phyloP scores from a whole-genome alignment of 2,888 invertebrate genomes.

The Drosophila trichaetosa region DNA sequence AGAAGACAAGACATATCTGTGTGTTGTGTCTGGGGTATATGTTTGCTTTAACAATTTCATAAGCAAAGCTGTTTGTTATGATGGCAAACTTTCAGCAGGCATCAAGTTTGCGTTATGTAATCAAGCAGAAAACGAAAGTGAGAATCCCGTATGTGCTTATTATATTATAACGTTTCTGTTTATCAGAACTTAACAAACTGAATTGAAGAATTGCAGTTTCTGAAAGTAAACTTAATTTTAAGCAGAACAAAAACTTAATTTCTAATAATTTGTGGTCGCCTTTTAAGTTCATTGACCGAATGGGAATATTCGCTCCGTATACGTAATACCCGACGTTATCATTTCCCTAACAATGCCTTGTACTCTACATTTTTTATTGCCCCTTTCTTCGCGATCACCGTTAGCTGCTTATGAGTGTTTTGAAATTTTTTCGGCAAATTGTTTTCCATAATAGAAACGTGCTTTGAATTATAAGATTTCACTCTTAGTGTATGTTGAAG shows the following conservation, averaged over 20 bases:
- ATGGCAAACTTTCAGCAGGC: neutral
- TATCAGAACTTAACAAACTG: conserved; percentile 1
- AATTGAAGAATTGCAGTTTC: conserved; percentile 11
- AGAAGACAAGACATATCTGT: conserved; percentile 6
- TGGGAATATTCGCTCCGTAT: conserved; percentile 67
- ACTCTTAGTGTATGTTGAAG: neutral
- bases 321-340: conserved; percentile 51
- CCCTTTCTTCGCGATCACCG: conserved; percentile 61
- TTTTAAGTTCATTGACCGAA: conserved; percentile 64
- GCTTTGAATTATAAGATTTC: conserved; percentile 40
- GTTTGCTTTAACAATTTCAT: conserved; percentile 33
- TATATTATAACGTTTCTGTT: conserved; percentile 41
- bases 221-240: neutral
- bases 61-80: neutral
- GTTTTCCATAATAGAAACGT: conserved; percentile 78
- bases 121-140: conserved; percentile 65
- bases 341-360: conserved; percentile 48
- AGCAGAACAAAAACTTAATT: neutral
- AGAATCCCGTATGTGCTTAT: conserved; percentile 39
- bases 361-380: conserved; percentile 68
- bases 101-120: conserved; percentile 45
- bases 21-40: conserved; percentile 20
- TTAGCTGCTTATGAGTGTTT: conserved; percentile 52
- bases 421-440: conserved; percentile 48
- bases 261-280: conserved; percentile 1